Evolutionary conservation across 2,113 vertebrate genomes (phyloP).

Genomic region (Xenopus laevis): DNA sequence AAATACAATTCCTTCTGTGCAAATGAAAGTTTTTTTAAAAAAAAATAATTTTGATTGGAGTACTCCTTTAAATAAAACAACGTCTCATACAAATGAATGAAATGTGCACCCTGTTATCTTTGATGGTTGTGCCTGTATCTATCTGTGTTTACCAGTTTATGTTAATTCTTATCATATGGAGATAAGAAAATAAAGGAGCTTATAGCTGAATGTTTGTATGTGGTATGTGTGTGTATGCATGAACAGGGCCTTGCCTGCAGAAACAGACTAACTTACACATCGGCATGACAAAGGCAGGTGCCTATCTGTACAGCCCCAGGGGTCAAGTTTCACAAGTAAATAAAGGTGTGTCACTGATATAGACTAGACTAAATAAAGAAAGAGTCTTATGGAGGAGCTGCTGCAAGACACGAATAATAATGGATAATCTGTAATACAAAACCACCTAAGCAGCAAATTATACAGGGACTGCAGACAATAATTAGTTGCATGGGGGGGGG

Average conservation of each 20-base stretch:
- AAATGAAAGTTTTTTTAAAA: too few species aligned
- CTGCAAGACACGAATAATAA: too few species aligned
- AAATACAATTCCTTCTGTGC: too few species aligned
- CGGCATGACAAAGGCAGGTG: conserved; percentile 9
- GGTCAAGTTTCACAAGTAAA: conserved; percentile 1
- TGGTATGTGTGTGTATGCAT: too few species aligned
- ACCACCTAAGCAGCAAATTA: too few species aligned
- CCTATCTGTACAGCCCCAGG: background rate
- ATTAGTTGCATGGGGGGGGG: too few species aligned
- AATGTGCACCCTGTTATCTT: background rate
- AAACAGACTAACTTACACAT: conserved; percentile 6
- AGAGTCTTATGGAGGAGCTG: too few species aligned
- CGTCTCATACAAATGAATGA: background rate
- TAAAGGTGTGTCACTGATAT: conserved; percentile 5
- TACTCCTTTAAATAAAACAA: too few species aligned
- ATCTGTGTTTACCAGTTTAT: background rate
- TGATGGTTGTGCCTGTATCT: background rate
- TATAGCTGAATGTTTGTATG: background rate
- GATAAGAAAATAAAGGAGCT: conserved; percentile 5
- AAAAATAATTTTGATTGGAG: too few species aligned
- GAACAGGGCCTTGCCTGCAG: background rate
- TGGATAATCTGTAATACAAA: too few species aligned
- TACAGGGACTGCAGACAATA: too few species aligned
- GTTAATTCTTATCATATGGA: background rate
- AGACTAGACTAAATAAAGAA: too few species aligned